phyloP scores from a whole-genome alignment of 1,140 invertebrate genomes.

The Parapsyche elsis region DNA sequence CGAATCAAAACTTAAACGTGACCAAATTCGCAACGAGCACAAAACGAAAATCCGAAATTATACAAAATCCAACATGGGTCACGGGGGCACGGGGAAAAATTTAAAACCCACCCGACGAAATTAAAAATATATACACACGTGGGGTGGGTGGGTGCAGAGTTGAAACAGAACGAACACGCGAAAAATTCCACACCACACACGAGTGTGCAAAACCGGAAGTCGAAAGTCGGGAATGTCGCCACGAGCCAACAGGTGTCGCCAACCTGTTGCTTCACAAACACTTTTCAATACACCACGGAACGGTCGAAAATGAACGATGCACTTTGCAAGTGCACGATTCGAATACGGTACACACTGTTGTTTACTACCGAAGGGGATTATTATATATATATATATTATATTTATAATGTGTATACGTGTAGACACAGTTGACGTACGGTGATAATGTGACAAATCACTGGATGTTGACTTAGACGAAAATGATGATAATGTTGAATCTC shows the following conservation, averaged over 20 bases:
- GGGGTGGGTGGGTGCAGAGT: too few species aligned
- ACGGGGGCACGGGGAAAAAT: too few species aligned
- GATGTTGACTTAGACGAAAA: background rate
- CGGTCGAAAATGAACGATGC: background rate
- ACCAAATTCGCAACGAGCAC: too few species aligned
- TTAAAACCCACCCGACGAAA: too few species aligned
- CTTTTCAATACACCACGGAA: too few species aligned
- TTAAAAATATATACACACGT: too few species aligned
- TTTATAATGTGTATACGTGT: background rate
- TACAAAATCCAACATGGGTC: too few species aligned
- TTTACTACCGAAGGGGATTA: background rate
- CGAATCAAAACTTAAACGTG: too few species aligned
- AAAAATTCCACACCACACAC: background rate
- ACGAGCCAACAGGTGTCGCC: constrained; percentile 20
- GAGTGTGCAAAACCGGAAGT: background rate
- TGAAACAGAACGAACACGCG: background rate
- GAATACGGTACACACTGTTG: background rate
- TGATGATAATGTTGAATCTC: background rate
- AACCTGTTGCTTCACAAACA: background rate
- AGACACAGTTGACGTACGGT: background rate
- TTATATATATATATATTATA: background rate
- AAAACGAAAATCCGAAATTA: too few species aligned
- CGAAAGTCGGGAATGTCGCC: background rate
- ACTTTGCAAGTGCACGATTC: background rate
- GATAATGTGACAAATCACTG: background rate